Conservation (phyloP, 2,113 vertebrate genomes). For the Tragelaphus scriptus region DNA sequence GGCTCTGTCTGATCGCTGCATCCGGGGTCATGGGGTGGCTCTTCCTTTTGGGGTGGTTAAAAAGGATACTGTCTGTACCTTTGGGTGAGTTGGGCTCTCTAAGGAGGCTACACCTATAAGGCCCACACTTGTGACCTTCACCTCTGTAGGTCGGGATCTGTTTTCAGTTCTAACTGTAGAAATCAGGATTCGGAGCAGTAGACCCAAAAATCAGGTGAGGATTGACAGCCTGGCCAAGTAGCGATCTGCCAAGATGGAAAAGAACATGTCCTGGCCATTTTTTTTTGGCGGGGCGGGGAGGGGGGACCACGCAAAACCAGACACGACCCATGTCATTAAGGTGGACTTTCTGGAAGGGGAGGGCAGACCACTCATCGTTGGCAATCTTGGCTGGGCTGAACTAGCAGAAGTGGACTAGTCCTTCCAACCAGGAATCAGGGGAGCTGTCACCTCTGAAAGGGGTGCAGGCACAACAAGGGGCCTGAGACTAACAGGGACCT, state of each 20-base stretch:
- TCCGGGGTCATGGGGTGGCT: not conserved
- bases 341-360: not conserved
- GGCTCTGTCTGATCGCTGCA: not conserved
- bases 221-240: not conserved
- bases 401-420: not conserved
- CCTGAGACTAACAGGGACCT: not conserved
- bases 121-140: not conserved
- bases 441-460: not conserved
- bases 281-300: not conserved
- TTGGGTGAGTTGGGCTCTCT: not conserved
- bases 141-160: not conserved
- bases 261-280: not conserved
- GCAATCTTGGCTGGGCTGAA: not conserved
- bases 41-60: not conserved
- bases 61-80: not conserved
- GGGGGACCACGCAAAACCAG: not conserved
- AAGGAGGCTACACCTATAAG: not conserved
- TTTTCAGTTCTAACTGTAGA: constrained; percentile 2
- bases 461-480: not conserved
- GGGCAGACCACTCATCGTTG: not conserved
- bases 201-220: not conserved
- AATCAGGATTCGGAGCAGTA: not conserved
- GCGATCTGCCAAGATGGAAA: not conserved
- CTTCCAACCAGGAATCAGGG: not conserved
- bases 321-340: not conserved